phyloP scores from a whole-genome alignment of 2,888 invertebrate species.

The Leuctra nigra region DNA sequence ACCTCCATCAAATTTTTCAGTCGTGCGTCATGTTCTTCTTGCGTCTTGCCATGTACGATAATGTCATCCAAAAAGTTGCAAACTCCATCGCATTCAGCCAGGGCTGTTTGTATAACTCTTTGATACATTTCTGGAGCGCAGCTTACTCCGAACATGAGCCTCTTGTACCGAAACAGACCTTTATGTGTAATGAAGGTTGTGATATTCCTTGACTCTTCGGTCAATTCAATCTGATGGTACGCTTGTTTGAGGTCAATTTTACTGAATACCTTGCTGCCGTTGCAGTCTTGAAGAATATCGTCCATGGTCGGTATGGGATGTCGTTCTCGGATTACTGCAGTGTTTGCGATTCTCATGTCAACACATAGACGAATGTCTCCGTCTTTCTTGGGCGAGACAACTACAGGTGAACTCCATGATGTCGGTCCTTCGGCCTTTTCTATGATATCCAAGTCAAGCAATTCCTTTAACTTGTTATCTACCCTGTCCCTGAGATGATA shows the following conservation, averaged over 20 bases:
- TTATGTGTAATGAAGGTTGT: slow-evolving; percentile 38
- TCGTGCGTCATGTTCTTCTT: slow-evolving; percentile 1
- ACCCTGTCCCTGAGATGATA: slow-evolving; percentile 28
- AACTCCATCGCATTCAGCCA: slow-evolving; percentile 35
- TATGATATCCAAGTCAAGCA: slow-evolving; percentile 20
- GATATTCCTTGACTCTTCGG: no score
- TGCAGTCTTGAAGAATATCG: slow-evolving; percentile 29
- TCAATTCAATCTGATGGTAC: slow-evolving; percentile 37
- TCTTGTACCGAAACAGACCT: slow-evolving; percentile 38
- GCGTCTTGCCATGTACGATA: not conserved
- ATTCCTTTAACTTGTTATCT: slow-evolving; percentile 28
- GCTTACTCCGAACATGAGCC: slow-evolving; percentile 38
- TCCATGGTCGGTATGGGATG: slow-evolving; percentile 32
- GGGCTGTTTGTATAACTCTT: slow-evolving; percentile 36
- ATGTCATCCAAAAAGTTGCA: slow-evolving; percentile 33
- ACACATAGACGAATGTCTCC: slow-evolving; percentile 32
- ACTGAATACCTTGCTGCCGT: slow-evolving; percentile 30
- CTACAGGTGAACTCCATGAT: slow-evolving; percentile 31
- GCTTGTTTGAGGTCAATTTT: no score
- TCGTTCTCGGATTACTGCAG: slow-evolving; percentile 31
- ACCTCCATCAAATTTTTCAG: slow-evolving; percentile 35
- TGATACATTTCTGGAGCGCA: slow-evolving; percentile 42
- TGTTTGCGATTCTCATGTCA: slow-evolving; percentile 32
- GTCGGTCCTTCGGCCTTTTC: slow-evolving; percentile 20
- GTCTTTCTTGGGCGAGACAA: slow-evolving; percentile 31